phyloP scores from a whole-genome alignment of 2,888 invertebrate genomes.

The Gisinianus flammeolus region DNA sequence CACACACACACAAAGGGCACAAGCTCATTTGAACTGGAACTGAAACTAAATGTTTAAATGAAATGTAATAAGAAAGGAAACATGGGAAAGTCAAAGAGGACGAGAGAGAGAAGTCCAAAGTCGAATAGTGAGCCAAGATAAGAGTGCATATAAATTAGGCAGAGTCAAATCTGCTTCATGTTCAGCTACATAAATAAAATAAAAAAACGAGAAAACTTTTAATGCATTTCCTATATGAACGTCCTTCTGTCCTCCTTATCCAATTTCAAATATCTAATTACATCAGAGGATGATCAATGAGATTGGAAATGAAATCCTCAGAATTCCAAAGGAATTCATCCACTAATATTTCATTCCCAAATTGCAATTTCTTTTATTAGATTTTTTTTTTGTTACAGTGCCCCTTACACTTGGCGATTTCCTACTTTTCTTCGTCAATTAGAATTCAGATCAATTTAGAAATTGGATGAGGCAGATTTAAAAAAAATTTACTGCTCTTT shows the following conservation, averaged over 20 bases:
- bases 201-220: neutral
- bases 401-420: neutral
- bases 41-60: neutral
- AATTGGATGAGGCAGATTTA: no score
- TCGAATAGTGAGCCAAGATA: neutral
- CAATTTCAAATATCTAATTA: neutral
- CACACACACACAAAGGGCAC: neutral
- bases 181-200: neutral
- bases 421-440: no score
- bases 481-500: no score
- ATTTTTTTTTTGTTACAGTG: no score
- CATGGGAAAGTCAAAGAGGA: neutral
- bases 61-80: no score
- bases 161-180: neutral
- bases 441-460: no score
- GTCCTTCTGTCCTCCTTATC: neutral
- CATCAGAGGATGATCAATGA: neutral
- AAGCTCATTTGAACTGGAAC: neutral
- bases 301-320: neutral
- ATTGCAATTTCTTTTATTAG: no score
- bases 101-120: neutral
- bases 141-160: neutral
- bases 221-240: constrained; percentile 7
- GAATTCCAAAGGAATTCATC: neutral
- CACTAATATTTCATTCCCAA: no score